Base-by-base conservation (phyloP, 2,797 vertebrate species). In the Sciaenops ocellatus region DNA sequence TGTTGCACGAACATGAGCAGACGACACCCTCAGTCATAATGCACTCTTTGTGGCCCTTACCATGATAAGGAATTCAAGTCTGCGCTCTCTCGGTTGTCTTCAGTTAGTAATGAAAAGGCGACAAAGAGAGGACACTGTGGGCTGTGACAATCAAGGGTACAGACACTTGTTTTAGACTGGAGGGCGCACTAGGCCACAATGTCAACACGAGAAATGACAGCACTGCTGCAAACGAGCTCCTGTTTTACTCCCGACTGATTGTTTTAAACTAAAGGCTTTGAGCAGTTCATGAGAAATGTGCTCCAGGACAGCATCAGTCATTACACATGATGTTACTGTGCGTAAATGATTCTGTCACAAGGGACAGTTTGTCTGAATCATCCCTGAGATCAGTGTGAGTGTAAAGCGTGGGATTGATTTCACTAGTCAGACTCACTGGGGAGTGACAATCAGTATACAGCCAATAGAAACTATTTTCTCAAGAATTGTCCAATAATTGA, bases 241-340 rank as follows among this genome's bases (percentile, higher is more conserved):
- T 2, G 5, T 71, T 46, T 26, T 12, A 9, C 26, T 54, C 3
- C 9, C 3, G 60, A 38, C 15, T 28, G 56, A 64, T 34, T n/a
- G 26, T 41, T 57, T 55, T 3, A 59, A 48, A 11, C n/a, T 42
- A 42, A 54, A 59, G 52, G 51, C 59, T 62, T 52, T 1, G 5
- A 38, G 69, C 54, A 41, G 72, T 5, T 18, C 26, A 65, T 46
- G 46, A 77, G 30, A 38, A 47, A 59, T 50, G 57, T 5, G 56
- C 64, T 67, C 17, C 1, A 41, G 50, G 78, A 79, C 13, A 61
- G 3, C 13, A 51, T 72, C 63, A 54, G 56, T 59, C 44, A n/a
- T 60, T 34, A 47, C 48, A 67, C 7, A 71, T 44, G 6, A 57
- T 18, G 50, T 69, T 26, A 44, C 22, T 56, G 59, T 41, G n/a